These are phyloP conservation scores for Phaedon cochleariae DNA, from an alignment of 2,888 invertebrate genomes.

Conservation along the genomic window DNA sequence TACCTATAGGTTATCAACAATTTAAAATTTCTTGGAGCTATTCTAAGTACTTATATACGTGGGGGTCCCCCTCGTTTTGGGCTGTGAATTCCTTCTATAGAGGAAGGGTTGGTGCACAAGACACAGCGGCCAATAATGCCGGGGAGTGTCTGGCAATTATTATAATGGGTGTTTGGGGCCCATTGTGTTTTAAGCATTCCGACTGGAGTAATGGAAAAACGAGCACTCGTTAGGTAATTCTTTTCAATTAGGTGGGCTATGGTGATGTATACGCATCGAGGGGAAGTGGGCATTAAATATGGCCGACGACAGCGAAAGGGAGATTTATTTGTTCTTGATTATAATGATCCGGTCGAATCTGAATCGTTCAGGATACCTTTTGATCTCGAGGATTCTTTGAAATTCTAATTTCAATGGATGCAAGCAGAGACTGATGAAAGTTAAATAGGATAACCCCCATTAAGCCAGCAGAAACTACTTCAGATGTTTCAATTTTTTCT, in stretches of 20 bases:
- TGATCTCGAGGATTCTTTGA: not conserved
- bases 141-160: constrained; percentile 33
- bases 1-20: not conserved
- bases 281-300: constrained; percentile 31
- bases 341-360: constrained; percentile 6
- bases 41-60: too few species aligned
- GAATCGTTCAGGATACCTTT: not conserved
- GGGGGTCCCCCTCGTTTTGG: not conserved
- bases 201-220: constrained; percentile 28
- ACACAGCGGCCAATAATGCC: constrained; percentile 22
- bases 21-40: too few species aligned
- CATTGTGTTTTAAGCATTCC: constrained; percentile 30
- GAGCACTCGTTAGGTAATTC: constrained; percentile 31
- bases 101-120: constrained; percentile 24
- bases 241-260: constrained; percentile 29
- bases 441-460: too few species aligned
- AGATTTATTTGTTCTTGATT: constrained; percentile 30
- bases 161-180: constrained; percentile 27
- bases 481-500: too few species aligned
- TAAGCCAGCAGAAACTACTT: too few species aligned
- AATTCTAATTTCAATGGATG: too few species aligned
- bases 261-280: not conserved
- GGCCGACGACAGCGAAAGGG: constrained; percentile 19
- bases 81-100: constrained; percentile 7
- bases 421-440: too few species aligned